phyloP scores from a whole-genome alignment of 1,140 invertebrate species.

The Drosophila ogumai region DNA sequence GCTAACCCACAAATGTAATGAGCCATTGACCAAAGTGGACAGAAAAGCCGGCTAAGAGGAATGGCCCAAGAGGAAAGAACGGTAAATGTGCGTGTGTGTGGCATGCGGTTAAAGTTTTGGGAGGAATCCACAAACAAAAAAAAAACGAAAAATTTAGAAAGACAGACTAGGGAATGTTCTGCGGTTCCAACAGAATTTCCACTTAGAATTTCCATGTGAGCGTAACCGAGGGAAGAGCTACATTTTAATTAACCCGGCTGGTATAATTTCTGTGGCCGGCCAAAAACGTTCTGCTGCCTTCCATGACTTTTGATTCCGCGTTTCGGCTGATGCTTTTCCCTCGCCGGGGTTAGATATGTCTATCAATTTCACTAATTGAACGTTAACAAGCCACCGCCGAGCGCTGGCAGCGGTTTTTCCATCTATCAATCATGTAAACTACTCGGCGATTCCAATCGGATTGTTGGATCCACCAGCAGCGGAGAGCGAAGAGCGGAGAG shows the following conservation, averaged over 20 bases:
- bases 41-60: conserved; percentile 40
- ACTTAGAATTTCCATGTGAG: conserved; percentile 69
- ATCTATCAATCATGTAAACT: conserved; percentile 75
- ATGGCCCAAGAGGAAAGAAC: conserved; percentile 46
- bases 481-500: background rate
- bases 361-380: conserved; percentile 83
- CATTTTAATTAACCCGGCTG: conserved; percentile 71
- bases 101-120: conserved; percentile 56
- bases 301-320: conserved; percentile 32
- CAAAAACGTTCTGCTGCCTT: conserved; percentile 45
- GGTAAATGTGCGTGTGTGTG: conserved; percentile 75
- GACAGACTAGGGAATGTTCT: conserved; percentile 35
- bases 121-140: conserved; percentile 4
- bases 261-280: conserved; percentile 62
- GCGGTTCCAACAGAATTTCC: conserved; percentile 47
- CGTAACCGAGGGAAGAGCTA: conserved; percentile 48
- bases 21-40: conserved; percentile 73
- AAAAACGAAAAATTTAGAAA: background rate
- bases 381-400: conserved; percentile 71
- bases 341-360: conserved; percentile 63
- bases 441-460: conserved; percentile 35
- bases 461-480: background rate
- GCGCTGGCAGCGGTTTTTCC: conserved; percentile 53
- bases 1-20: conserved; percentile 82
- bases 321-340: conserved; percentile 56